Evolutionary conservation across 2,797 vertebrate genomes (phyloP), one percentile per base, ranked within the genome.

Genomic region (Periparus ater): DNA sequence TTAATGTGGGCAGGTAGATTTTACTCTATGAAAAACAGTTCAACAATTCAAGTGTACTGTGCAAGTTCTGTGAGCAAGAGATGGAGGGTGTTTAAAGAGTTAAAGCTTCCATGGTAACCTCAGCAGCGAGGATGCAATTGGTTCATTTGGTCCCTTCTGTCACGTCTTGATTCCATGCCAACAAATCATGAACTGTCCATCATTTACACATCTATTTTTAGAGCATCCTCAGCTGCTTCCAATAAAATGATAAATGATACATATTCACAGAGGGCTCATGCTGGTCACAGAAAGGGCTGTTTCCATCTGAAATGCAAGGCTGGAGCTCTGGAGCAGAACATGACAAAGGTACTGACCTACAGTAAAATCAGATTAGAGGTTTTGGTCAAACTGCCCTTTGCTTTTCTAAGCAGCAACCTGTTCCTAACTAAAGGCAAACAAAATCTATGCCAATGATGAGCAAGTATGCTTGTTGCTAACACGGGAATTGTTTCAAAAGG

Each of bases 191-290:
- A 97, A 96, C 87, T 97, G 96, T 90, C 97, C 96, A 95, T 98
- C 96, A 96, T 96, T 96, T 83, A 89, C 85, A 71, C 62, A 95
- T 97, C 98, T 99, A 98, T 98, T 98, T 98, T 98, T 98, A 98
- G 98, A 97, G 60, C 40, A 94, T 91, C 88, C 96, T 97, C 97
- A 98, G 98, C 97, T 98, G 97, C 88, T 89, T 97, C 97, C 98
- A 98, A 97, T 97, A 96, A 98, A 97, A 97, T 95, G 96, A 96
- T 94, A 97, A 98, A 92, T 91, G 96, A 98, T 97, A 97, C 88
- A 66, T 90, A 93, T 66, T 91, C 93, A 97, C 95, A 95, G 91
- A 97, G 62, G 63, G 34, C 81, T 92, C 38, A 44, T 40, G 75
- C 68, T 60, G 58, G 83, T 76, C 60, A 72, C 1, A 57, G 45